phyloP scores from a whole-genome alignment of 2,888 invertebrate genomes.

The Drosophila dives region DNA sequence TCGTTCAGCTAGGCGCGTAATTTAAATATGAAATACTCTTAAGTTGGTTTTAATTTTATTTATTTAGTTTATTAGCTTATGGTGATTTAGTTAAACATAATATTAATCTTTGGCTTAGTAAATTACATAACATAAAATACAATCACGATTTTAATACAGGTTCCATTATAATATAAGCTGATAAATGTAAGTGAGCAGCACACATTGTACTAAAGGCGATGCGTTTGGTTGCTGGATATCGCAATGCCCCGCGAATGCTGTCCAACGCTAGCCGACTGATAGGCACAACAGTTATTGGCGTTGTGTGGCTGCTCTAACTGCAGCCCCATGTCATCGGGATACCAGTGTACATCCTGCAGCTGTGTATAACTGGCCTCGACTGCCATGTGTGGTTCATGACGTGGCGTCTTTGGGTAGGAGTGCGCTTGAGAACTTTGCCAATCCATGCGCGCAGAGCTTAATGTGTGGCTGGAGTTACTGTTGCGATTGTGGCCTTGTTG shows the following conservation, averaged over 20 bases:
- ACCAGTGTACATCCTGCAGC: constrained; percentile 63
- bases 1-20: constrained; percentile 3
- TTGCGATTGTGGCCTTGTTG: constrained; percentile 45
- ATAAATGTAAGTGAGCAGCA: constrained; percentile 7
- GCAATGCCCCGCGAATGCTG: constrained; percentile 62
- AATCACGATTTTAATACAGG: constrained; percentile 67
- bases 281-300: constrained; percentile 55
- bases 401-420: constrained; percentile 54
- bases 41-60: constrained; percentile 11
- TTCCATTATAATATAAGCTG: constrained; percentile 20
- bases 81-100: constrained; percentile 31
- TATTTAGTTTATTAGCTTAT: constrained; percentile 60
- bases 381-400: constrained; percentile 43
- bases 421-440: constrained; percentile 62
- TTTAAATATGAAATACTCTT: constrained; percentile 4
- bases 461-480: constrained; percentile 44
- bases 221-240: constrained; percentile 66
- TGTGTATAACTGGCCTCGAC: constrained; percentile 51
- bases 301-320: constrained; percentile 58
- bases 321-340: constrained; percentile 52
- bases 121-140: constrained; percentile 47
- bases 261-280: constrained; percentile 55
- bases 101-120: constrained; percentile 69
- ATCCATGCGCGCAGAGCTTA: constrained; percentile 59
- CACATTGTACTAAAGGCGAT: constrained; percentile 46